phyloP scores from a whole-genome alignment of 2,113 vertebrate species.

The Donacobius atricapilla region DNA sequence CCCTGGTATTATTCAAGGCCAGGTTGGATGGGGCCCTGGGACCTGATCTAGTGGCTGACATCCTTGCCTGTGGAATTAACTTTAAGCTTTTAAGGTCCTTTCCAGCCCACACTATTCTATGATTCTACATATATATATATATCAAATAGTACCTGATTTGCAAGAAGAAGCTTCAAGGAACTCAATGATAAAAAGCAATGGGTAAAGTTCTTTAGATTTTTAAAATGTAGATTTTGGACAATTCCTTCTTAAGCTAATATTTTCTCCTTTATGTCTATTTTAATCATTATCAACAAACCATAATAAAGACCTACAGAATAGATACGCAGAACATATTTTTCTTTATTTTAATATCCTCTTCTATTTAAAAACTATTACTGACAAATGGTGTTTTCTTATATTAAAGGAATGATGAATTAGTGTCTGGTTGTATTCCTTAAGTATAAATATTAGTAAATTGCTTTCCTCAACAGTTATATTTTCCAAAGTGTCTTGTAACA shows the following conservation, averaged over 20 bases:
- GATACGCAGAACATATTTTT: background rate
- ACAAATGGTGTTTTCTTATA: background rate
- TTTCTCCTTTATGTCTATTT: background rate
- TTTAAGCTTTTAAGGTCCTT: background rate
- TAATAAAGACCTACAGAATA: background rate
- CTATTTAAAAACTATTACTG: background rate
- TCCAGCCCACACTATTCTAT: too few relatives aligned
- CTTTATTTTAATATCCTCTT: background rate
- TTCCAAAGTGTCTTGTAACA: background rate
- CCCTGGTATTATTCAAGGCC: background rate
- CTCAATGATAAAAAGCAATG: background rate
- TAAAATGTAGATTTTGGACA: background rate
- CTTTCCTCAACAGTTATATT: background rate
- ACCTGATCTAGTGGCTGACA: background rate
- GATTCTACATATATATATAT: background rate
- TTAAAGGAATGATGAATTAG: background rate
- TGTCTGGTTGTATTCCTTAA: background rate
- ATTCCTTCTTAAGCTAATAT: background rate
- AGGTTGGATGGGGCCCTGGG: background rate
- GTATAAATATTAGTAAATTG: background rate
- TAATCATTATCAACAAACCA: background rate
- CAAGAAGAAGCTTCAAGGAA: background rate
- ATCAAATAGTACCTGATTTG: background rate
- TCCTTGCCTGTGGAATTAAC: background rate
- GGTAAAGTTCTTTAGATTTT: background rate